Conservation (phyloP, 2,888 invertebrate genomes). For the Ichneumoninae sp. region DNA sequence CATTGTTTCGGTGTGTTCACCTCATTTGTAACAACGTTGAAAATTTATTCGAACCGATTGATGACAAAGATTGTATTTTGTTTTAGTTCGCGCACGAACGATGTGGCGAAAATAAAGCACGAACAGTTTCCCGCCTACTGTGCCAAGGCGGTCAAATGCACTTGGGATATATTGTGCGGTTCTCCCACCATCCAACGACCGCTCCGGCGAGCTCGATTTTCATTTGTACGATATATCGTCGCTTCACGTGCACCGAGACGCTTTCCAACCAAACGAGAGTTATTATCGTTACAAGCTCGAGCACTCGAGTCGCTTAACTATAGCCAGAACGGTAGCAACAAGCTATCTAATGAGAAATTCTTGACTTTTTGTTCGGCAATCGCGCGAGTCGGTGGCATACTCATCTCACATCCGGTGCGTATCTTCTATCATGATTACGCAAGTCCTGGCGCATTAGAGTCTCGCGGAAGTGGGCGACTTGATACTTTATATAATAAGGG, state of each 20-base stretch:
- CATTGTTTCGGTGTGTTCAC: conserved; percentile 27
- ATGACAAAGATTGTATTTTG: background rate
- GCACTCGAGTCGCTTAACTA: conserved; percentile 3
- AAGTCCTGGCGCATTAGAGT: background rate
- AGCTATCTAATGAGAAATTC: conserved; percentile 10
- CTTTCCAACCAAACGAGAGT: conserved; percentile 28
- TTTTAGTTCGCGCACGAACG: background rate
- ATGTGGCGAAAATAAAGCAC: conserved; percentile 38
- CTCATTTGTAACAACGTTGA: background rate
- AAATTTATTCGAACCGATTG: conserved; percentile 12
- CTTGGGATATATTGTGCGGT: conserved; percentile 73
- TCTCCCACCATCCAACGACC: conserved; percentile 68
- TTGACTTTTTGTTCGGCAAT: background rate
- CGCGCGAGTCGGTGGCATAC: background rate
- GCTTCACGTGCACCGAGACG: background rate
- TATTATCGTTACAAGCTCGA: conserved; percentile 25
- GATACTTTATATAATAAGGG: background rate
- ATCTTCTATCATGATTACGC: conserved; percentile 1
- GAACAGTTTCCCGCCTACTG: conserved; percentile 68
- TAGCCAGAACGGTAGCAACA: background rate
- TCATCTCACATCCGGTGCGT: conserved; percentile 5
- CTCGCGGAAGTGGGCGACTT: background rate
- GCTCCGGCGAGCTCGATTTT: conserved; percentile 37
- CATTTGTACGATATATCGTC: conserved; percentile 32
- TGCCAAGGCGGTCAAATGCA: conserved; percentile 68